Evolutionary conservation across 2,888 invertebrate species (phyloP).

Genomic region (Sycophila texana): DNA sequence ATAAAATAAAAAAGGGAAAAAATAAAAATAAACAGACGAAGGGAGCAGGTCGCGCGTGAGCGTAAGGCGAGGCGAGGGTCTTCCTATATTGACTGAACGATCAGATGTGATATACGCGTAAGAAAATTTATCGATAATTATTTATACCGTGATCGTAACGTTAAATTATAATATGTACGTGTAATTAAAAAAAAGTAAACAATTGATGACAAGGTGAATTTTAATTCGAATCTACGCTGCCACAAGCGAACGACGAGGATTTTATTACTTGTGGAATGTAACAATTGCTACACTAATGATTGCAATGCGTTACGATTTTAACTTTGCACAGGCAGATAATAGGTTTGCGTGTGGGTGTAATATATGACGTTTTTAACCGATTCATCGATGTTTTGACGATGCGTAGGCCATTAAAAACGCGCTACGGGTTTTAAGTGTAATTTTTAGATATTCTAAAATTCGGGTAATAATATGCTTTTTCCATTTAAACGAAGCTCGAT

Average conservation of each 20-base stretch:
- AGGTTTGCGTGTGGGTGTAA: conserved; percentile 53
- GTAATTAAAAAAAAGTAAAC: conserved; percentile 59
- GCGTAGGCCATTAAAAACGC: conserved; percentile 51
- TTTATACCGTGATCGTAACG: conserved; percentile 67
- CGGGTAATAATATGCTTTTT: conserved; percentile 11
- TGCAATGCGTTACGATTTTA: conserved; percentile 25
- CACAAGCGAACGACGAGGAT: conserved; percentile 35
- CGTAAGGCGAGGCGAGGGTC: conserved; percentile 73
- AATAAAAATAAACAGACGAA: conserved; percentile 52
- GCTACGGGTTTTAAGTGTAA: conserved; percentile 34
- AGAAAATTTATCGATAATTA: conserved; percentile 66
- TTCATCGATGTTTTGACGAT: conserved; percentile 74
- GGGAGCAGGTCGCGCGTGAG: conserved; percentile 62
- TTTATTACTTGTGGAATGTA: conserved; percentile 64
- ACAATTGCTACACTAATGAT: conserved; percentile 63
- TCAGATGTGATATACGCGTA: conserved; percentile 76
- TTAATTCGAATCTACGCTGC: conserved; percentile 33
- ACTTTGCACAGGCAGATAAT: conserved; percentile 60
- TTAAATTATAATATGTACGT: conserved; percentile 67
- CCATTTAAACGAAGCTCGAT: conserved; percentile 21
- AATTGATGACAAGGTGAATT: conserved; percentile 58
- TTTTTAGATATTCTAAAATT: conserved; percentile 20
- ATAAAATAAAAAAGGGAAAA: conserved; percentile 33
- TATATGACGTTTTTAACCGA: conserved; percentile 74
- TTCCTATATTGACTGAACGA: conserved; percentile 76